Evolutionary conservation across 2,113 vertebrate genomes (phyloP).

Genomic region (Terrapene triunguis): DNA sequence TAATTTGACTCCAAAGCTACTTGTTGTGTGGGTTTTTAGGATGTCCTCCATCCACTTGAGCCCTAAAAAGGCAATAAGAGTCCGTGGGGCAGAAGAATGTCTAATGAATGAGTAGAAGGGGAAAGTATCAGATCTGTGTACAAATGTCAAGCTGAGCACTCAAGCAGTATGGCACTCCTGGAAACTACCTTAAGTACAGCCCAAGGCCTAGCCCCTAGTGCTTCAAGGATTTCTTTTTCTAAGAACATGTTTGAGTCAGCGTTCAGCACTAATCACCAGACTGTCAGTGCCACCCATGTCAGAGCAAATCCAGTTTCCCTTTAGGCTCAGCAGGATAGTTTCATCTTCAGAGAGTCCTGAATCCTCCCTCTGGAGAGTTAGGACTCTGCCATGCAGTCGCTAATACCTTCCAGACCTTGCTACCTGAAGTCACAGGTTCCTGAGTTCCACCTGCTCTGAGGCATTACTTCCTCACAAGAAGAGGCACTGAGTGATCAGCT

Average conservation of each 20-base stretch:
- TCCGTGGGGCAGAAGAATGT: background rate
- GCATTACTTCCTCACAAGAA: background rate
- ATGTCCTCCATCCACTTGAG: fast-evolving
- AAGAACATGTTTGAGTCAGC: background rate
- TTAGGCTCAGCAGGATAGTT: background rate
- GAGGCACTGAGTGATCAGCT: background rate
- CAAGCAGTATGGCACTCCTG: background rate
- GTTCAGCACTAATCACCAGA: background rate
- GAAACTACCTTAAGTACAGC: background rate
- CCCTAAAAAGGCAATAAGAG: fast-evolving
- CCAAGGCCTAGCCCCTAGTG: background rate
- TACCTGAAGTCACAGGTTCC: background rate
- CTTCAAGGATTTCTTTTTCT: background rate
- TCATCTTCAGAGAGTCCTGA: background rate
- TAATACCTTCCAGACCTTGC: background rate
- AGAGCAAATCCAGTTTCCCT: background rate
- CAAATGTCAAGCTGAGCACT: background rate
- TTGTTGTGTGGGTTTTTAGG: background rate
- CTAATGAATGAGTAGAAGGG: background rate
- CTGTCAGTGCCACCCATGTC: background rate
- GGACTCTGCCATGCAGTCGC: background rate
- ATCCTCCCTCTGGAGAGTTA: background rate
- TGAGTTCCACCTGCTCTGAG: background rate
- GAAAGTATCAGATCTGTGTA: too few species aligned
- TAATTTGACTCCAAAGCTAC: fast-evolving